phyloP scores from a whole-genome alignment of 2,113 vertebrate species.

The Lepus timidus region DNA sequence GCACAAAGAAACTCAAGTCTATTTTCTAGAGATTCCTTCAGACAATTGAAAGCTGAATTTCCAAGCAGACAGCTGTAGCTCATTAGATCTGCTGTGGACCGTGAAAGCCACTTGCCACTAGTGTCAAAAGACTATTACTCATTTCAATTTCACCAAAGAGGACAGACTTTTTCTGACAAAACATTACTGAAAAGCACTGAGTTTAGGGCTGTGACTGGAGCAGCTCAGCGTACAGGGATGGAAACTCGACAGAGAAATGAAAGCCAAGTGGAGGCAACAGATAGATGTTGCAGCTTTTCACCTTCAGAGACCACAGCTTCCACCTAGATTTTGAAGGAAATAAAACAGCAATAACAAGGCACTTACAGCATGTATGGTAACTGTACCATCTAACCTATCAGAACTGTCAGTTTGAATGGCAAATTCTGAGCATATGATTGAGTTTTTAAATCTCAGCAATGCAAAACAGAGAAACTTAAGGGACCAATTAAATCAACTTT shows the following conservation, averaged over 20 bases:
- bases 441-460: constrained; percentile 52
- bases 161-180: constrained; percentile 70
- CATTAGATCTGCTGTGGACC: constrained; percentile 81
- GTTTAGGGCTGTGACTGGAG: constrained; percentile 36
- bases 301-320: constrained; percentile 56
- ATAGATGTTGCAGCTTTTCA: constrained; percentile 45
- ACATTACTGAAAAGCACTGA: constrained; percentile 58
- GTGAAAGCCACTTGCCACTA: constrained; percentile 85
- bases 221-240: constrained; percentile 23
- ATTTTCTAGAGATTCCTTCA: constrained; percentile 76
- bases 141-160: constrained; percentile 77
- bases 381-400: background rate
- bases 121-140: constrained; percentile 74
- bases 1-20: constrained; percentile 58
- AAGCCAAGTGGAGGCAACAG: constrained; percentile 7
- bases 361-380: constrained; percentile 6
- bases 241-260: constrained; percentile 35
- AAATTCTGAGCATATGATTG: constrained; percentile 60
- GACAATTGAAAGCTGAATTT: constrained; percentile 80
- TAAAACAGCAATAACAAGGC: constrained; percentile 55
- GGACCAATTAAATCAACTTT: constrained; percentile 57
- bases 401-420: constrained; percentile 58
- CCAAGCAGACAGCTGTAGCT: constrained; percentile 82
- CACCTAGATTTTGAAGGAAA: background rate
- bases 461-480: constrained; percentile 64